phyloP scores from a whole-genome alignment of 2,888 invertebrate species.

The Torymus auratus region DNA sequence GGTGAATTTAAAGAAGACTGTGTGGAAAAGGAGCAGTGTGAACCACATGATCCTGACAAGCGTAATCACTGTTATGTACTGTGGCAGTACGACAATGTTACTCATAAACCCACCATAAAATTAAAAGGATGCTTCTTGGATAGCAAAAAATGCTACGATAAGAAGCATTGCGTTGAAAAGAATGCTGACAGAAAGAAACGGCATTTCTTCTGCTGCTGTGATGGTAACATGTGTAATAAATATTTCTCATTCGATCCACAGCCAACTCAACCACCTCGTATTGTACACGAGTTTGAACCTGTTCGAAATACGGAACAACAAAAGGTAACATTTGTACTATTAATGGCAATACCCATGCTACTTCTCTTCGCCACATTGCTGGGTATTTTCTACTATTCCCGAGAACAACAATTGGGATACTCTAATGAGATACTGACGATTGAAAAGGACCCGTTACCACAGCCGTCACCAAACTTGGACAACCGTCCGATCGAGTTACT shows the following conservation, averaged over 20 bases:
- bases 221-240: constrained; percentile 88
- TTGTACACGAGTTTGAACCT: constrained; percentile 68
- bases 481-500: constrained; percentile 87
- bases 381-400: constrained; percentile 81
- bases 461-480: constrained; percentile 85
- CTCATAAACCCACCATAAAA: constrained; percentile 79
- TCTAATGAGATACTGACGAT: constrained; percentile 83
- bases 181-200: constrained; percentile 82
- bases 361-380: constrained; percentile 66
- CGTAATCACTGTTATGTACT: constrained; percentile 89
- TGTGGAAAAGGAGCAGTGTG: constrained; percentile 81
- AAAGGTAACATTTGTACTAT: constrained; percentile 70
- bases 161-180: constrained; percentile 83
- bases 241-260: constrained; percentile 85
- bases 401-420: constrained; percentile 63
- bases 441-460: constrained; percentile 85
- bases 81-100: constrained; percentile 84
- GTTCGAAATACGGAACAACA: constrained; percentile 72
- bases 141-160: constrained; percentile 87
- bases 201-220: constrained; percentile 93
- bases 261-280: constrained; percentile 80
- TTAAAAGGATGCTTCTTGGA: constrained; percentile 90
- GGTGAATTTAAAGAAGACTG: constrained; percentile 77
- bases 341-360: constrained; percentile 72
- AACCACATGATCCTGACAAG: constrained; percentile 83